phyloP scores from a whole-genome alignment of 37 sponge, comb jelly and placozoan genomes.

The Eunapius fragilis region DNA sequence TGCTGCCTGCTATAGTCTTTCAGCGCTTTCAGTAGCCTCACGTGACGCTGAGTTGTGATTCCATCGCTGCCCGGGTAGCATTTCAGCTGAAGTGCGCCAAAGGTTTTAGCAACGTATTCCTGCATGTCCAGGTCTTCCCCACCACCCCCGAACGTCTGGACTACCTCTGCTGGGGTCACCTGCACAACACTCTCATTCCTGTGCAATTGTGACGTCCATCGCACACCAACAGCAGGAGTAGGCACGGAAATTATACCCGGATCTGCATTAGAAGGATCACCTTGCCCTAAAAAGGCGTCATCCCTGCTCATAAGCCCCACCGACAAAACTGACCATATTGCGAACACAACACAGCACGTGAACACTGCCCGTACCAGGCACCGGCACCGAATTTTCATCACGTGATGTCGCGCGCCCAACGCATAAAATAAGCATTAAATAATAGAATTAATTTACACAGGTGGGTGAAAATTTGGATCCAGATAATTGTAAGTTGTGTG shows the following conservation, averaged over 20 bases:
- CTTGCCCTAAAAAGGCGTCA: neutral
- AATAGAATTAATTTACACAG: constrained; percentile 15
- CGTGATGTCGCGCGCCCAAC: no score
- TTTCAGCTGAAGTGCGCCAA: neutral
- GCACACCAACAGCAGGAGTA: neutral
- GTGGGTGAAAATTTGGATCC: constrained; percentile 77
- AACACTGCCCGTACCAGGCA: no score
- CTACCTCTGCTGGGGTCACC: neutral
- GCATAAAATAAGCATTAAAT: no score
- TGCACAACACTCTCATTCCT: neutral
- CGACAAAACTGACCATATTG: neutral
- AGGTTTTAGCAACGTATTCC: neutral
- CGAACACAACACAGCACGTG: neutral
- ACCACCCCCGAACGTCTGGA: neutral
- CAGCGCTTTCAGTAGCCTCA: neutral
- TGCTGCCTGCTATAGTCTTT: neutral
- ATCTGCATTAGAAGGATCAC: neutral
- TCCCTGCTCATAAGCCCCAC: neutral
- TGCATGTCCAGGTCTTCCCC: neutral
- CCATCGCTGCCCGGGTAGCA: neutral
- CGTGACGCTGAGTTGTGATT: neutral
- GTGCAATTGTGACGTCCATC: neutral
- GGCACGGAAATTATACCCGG: neutral
- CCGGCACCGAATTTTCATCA: no score
- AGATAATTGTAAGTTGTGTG: constrained; percentile 68